phyloP scores from a whole-genome alignment of 2,888 invertebrate genomes.

The Frankliniella intonsa region DNA sequence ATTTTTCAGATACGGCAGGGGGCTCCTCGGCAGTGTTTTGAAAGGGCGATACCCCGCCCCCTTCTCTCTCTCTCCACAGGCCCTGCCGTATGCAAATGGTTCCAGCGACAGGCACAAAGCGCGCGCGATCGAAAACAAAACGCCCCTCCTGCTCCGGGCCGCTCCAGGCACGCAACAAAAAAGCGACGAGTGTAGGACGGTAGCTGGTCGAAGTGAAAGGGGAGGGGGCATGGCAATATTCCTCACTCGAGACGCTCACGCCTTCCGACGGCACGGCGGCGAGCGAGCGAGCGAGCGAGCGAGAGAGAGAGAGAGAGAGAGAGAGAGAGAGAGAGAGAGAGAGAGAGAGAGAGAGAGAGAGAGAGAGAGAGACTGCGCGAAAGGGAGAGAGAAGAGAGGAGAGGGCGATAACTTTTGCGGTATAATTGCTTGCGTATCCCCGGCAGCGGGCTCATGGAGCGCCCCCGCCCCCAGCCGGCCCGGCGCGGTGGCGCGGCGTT shows the following conservation, averaged over 20 bases:
- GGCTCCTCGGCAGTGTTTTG: not conserved
- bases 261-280: too few relatives aligned
- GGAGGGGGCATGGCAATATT: too few relatives aligned
- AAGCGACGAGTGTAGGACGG: not conserved
- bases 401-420: not conserved
- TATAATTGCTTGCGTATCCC: constrained; percentile 3
- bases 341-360: not conserved
- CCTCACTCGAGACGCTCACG: too few relatives aligned
- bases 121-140: not conserved
- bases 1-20: too few relatives aligned
- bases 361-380: not conserved
- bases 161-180: not conserved
- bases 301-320: not conserved
- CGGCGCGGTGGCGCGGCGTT: not conserved
- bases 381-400: not conserved
- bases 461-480: too few relatives aligned
- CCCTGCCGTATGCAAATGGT: too few relatives aligned
- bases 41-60: not conserved
- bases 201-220: not conserved
- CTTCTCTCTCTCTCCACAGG: not conserved
- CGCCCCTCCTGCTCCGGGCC: not conserved
- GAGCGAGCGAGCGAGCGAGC: not conserved
- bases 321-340: not conserved
- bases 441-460: not conserved
- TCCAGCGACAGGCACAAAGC: not conserved